Base-by-base conservation (phyloP, 2,888 invertebrate genomes). In the Agriopis aurantiaria region DNA sequence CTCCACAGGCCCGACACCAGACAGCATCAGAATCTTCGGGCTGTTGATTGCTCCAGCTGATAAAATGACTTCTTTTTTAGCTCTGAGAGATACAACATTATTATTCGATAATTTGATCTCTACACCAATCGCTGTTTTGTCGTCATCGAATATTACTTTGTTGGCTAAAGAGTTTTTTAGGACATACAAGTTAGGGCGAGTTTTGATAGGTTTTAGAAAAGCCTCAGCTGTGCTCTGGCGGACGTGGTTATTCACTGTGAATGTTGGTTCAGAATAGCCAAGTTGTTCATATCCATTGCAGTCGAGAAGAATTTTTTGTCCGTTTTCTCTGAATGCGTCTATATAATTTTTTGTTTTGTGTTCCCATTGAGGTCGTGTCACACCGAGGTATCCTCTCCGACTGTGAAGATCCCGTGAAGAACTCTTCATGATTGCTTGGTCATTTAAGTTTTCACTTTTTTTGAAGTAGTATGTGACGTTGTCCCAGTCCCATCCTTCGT, bases 401-500 rank as follows among this genome's bases (percentile, higher is more conserved):
- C 73, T 71, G 60, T 79, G 77, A 4, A 76, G 40, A 0, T 12
- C 3, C n/a, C 57, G 65, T 9, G 73, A 71, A 14, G 8, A 0
- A 14, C 73, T 68, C 3, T 53, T 40, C 5, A 72, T 55, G 9
- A 77, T 61, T 8, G 10, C 11, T 10, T 41, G 12, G 48, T 74
- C 73, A 0, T 63, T 33, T 2, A 80, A 61, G 8, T 68, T 72
- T 62, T 80, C 81, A 40, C 79, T 81, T 65, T 85, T 87, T 40
- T 78, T 81, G 46, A 82, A 86, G 71, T 86, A 88, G 5, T 75
- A 67, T 0, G 75, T 69, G 1, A 82, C 81, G 5, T 78, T 77
- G 6, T 81, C 72, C 82, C 81, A 86, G 33, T 81, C 77, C 87
- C 87, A 88, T 0, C 82, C 83, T 0, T 88, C 79, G 81, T 96